A percentile compares a stretch with the other conserved stretches of the same genome.
phyloP scores from a whole-genome alignment of 2,113 vertebrate species.

The Oryzias curvinotus region DNA sequence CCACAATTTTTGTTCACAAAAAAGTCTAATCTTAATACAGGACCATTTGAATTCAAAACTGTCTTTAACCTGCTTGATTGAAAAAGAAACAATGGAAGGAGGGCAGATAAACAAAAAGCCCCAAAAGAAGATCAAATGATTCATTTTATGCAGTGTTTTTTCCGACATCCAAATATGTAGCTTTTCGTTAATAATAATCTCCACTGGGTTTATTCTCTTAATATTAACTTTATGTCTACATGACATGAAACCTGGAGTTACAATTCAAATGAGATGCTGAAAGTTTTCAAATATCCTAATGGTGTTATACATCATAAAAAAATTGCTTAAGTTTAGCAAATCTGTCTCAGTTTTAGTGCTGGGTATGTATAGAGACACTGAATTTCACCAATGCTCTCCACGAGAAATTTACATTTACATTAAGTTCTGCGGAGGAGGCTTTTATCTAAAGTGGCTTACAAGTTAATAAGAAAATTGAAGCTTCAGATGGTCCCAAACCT shows the following conservation, averaged over 20 bases:
- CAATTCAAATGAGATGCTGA: no score
- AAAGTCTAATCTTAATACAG: slow-evolving; percentile 17
- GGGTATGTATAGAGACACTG: no score
- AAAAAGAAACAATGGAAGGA: slow-evolving; percentile 35
- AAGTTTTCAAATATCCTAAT: background rate
- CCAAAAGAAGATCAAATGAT: no score
- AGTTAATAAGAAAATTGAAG: background rate
- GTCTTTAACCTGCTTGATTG: slow-evolving; percentile 11
- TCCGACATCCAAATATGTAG: no score
- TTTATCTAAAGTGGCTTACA: background rate
- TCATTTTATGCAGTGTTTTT: no score
- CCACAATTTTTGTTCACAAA: slow-evolving; percentile 25
- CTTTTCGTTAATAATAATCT: no score
- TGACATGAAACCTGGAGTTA: no score
- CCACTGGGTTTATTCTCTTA: no score
- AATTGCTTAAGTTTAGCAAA: background rate
- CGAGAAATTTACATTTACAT: background rate
- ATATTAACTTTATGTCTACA: no score
- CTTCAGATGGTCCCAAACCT: background rate
- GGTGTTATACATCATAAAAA: background rate
- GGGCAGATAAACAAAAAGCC: slow-evolving; percentile 19
- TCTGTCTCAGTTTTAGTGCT: background rate
- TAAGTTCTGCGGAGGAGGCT: background rate
- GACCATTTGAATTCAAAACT: slow-evolving; percentile 52
- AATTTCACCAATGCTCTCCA: no score